phyloP scores from a whole-genome alignment of 30 jellyfish, hydroid and myxozoan genomes.

The Turritopsis rubra region DNA sequence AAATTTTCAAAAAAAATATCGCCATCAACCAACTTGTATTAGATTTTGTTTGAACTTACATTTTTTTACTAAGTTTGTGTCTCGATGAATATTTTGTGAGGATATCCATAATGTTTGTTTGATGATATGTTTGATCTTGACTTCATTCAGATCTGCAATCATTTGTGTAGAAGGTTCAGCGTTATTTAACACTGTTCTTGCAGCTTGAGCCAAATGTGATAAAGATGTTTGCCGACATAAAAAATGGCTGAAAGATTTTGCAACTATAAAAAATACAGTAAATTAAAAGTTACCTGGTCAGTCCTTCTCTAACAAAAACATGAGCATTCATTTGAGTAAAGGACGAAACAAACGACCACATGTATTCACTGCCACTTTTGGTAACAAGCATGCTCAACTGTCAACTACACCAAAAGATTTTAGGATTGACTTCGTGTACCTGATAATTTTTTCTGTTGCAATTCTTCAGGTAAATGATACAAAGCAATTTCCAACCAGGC shows the following conservation, averaged over 20 bases:
- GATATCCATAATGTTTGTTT: conserved; percentile 73
- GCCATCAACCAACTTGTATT: no score
- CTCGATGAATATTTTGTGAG: conserved; percentile 39
- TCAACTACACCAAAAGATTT: no score
- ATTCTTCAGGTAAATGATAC: conserved; percentile 70
- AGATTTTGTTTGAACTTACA: no score
- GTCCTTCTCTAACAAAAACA: background rate
- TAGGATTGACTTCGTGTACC: no score
- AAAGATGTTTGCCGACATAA: conserved; percentile 93
- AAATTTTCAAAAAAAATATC: no score
- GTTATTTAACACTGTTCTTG: conserved; percentile 81
- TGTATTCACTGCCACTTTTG: background rate
- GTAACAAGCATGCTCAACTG: no score
- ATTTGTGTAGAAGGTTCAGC: conserved; percentile 80
- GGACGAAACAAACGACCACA: background rate
- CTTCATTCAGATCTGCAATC: conserved; percentile 64
- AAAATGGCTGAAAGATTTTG: conserved; percentile 83
- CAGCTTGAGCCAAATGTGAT: conserved; percentile 98
- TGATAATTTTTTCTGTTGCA: conserved; percentile 61
- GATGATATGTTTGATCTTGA: conserved; percentile 43
- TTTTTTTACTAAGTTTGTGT: conserved; percentile 43
- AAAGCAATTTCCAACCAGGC: conserved; percentile 81
- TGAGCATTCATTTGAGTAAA: background rate
- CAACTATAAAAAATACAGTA: conserved; percentile 80
- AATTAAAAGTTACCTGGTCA: no score